Percentiles rank a stretch among this genome's conserved stretches.
These are phyloP conservation scores for Kryphioiulus occultus DNA, from an alignment of 2,888 invertebrate genomes.

Conservation along the genomic window DNA sequence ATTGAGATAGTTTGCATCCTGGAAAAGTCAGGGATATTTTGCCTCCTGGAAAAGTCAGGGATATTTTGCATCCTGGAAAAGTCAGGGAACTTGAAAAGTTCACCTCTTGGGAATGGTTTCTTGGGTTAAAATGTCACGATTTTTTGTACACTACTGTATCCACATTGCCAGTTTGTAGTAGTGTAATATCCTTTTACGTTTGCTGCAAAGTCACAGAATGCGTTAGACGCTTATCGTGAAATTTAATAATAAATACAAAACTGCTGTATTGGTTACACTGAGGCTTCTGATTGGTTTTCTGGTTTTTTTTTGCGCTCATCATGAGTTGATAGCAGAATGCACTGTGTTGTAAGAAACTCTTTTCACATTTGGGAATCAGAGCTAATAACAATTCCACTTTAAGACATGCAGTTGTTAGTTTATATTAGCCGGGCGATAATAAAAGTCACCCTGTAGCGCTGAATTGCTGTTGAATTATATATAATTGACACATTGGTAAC, in stretches of 20 bases:
- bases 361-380: background rate
- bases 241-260: constrained; percentile 1
- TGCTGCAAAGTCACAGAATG: background rate
- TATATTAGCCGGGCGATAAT: background rate
- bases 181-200: background rate
- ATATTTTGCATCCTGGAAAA: too few species aligned
- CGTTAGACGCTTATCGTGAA: background rate
- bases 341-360: background rate
- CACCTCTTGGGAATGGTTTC: too few species aligned
- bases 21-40: too few species aligned
- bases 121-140: too few species aligned
- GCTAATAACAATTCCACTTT: constrained; percentile 13
- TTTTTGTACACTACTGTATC: too few species aligned
- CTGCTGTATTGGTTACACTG: background rate
- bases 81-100: too few species aligned
- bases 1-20: too few species aligned
- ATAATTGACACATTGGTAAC: constrained; percentile 35
- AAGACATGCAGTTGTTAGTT: background rate
- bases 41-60: too few species aligned
- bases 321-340: background rate
- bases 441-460: constrained; percentile 34
- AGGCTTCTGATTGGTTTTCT: background rate
- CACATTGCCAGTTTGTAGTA: background rate
- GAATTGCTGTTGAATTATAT: constrained; percentile 33
- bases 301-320: background rate